Base-by-base conservation (phyloP, 2,113 vertebrate species). In the Rhynchopsitta pachyrhyncha region DNA sequence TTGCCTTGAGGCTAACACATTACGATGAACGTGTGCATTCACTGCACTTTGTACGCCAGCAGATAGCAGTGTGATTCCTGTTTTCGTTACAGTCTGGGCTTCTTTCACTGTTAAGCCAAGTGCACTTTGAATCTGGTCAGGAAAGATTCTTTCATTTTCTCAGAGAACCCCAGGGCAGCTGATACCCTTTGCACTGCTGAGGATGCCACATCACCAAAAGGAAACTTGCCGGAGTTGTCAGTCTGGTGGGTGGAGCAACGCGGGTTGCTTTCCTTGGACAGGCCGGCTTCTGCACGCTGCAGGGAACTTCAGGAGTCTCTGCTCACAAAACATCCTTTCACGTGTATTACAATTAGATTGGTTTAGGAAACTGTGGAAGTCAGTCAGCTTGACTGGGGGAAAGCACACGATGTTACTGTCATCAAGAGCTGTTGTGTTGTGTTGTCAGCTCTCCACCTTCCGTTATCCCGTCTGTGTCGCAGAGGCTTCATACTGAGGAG, bases 31-130 rank as follows among this genome's bases (percentile, higher is more conserved):
- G 8, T 1, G 2, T 24, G n/a, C 31, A 39, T 41, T 78, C 1
- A 1, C 11, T 31, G 29, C 8, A 7, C 63, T 59, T 37, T 0
- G 0, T 63, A 29, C 0, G 0, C 23, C 9, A 37, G n/a, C 52
- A 60, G 28, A 6, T 24, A 82, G 18, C 46, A 69, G 7, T 15
- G 35, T 20, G 9, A 20, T 25, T 37, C 25, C 18, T 46, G 9
- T 31, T 86, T 85, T 20, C 8, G 0, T 66, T 83, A 33, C 31
- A 5, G 22, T 9, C 42, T 64, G n/a, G 4, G 1, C 1, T 74
- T 29, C n/a, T 85, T 86, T 33, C 14, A 49, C 27, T 31, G 17
- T 39, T 44, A 41, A 52, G 23, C 41, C 31, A 85, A 9, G 18
- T 53, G 31, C 17, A 28, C 50, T 63, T 95, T 80, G 47, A 70